Base-by-base conservation (phyloP, 1,140 invertebrate genomes). In the Antheraea pernyi region DNA sequence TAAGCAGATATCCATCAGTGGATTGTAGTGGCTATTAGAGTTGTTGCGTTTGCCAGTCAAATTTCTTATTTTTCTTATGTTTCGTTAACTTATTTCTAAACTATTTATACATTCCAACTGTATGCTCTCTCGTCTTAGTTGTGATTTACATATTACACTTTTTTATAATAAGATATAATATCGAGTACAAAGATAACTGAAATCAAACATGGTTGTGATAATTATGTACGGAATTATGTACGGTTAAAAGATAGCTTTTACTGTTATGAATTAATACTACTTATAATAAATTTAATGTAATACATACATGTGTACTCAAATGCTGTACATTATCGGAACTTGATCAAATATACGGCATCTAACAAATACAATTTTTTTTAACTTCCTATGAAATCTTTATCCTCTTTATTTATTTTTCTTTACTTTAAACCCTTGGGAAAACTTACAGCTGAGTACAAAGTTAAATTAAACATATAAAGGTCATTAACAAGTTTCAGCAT, bases 141-240 rank as follows among this genome's bases (percentile, higher is more conserved):
- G 30, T 63, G 13, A 63, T 11, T 30, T 63, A 63, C 11, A 37
- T 63, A 63, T 37, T n/a, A n/a, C 16, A 16, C 13, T n/a, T 11
- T 61, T 63, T n/a, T 42, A 11, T 9, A 63, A 37, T 63, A n/a
- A 63, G 9, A 37, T 63, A 63, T 37, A 37, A 3, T 63, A 63
- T 37, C n/a, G 4, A 63, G 61, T 63, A 63, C 61, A 63, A 63
- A 63, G 7, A 63, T 63, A 63, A 37, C 10, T 63, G 8, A n/a
- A 37, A n/a, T 30, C 37, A 36, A 8, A 61, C 30, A 11, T 19
- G 58, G 58, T 59, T 59, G 58, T 59, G 58, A 59, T n/a, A 59
- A 59, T 42, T 42, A 42, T 42, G 39, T 7, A 42, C 11, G 39
- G 39, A 59, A 59, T 42, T 42, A 42, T 42, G 39, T 7, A 42